Conservation (phyloP, 2,797 vertebrate genomes). For the Peromyscus melanophrys region DNA sequence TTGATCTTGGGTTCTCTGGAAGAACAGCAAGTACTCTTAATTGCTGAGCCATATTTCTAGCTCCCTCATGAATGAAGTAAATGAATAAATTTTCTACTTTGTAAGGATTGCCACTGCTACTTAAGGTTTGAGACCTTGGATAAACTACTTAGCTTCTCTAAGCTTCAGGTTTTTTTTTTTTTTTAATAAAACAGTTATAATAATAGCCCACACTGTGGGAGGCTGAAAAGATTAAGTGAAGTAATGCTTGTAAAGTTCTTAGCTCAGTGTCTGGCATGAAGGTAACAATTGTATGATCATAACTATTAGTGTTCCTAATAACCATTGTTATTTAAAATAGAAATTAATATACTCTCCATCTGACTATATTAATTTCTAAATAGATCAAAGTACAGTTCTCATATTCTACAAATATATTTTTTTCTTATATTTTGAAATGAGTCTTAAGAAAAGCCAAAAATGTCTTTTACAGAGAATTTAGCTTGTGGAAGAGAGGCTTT, state of each 20-base stretch:
- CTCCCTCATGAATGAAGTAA: neutral
- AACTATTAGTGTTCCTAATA: neutral
- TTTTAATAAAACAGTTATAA: neutral
- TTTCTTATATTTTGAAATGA: neutral
- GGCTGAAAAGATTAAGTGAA: neutral
- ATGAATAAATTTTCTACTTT: neutral
- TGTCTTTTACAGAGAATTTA: neutral
- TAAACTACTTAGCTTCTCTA: neutral
- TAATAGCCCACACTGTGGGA: neutral
- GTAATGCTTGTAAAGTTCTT: neutral
- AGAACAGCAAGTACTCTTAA: neutral
- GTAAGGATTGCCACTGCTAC: neutral
- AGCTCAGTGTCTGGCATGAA: neutral
- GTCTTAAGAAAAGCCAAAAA: neutral
- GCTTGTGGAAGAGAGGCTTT: neutral
- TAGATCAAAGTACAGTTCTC: neutral
- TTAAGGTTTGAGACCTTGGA: neutral
- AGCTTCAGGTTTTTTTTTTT: neutral
- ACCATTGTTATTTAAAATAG: neutral
- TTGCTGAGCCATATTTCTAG: neutral
- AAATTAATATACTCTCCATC: slow-evolving; percentile 10
- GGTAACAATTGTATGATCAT: neutral
- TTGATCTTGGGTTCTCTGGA: neutral
- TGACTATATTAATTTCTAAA: neutral
- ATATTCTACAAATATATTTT: neutral